Evolutionary conservation across 2,113 vertebrate species (phyloP).

Genomic region (Illadopsis cleaveri): DNA sequence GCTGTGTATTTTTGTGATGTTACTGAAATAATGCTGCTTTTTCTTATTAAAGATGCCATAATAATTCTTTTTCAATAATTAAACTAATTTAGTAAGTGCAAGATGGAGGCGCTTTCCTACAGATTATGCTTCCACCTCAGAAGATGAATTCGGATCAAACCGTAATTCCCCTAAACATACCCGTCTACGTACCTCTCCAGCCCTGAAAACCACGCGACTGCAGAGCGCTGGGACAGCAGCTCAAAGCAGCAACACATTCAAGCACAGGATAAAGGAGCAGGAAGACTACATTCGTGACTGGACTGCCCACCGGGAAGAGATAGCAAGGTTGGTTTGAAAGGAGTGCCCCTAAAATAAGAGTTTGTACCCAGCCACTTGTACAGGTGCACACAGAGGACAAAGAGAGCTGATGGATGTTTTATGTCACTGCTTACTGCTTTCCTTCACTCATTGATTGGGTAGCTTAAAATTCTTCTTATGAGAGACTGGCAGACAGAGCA

Average conservation of each 20-base stretch:
- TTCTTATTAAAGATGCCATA: constrained; percentile 68
- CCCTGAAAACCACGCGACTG: constrained; percentile 81
- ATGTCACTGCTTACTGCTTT: neutral
- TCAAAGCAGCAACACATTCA: constrained; percentile 82
- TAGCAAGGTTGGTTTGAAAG: constrained; percentile 86
- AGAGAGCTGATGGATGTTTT: neutral
- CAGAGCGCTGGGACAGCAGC: constrained; percentile 77
- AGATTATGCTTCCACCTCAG: constrained; percentile 98
- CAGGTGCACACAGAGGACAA: neutral
- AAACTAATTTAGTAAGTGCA: constrained; percentile 88
- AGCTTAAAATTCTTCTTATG: neutral
- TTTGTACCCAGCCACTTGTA: neutral
- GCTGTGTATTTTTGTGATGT: constrained; percentile 48
- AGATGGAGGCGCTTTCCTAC: constrained; percentile 96
- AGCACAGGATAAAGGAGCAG: constrained; percentile 94
- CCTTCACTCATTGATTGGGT: neutral
- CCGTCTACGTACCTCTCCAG: constrained; percentile 88
- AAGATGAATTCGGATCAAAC: constrained; percentile 97
- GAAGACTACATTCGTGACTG: constrained; percentile 98
- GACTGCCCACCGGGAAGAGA: constrained; percentile 98
- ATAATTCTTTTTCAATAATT: constrained; percentile 83
- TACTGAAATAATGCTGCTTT: constrained; percentile 65
- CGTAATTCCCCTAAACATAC: constrained; percentile 91
- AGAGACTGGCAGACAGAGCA: neutral
- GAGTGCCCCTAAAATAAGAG: neutral